phyloP scores from a whole-genome alignment of 1,140 invertebrate species.

The Zaprionus capensis region DNA sequence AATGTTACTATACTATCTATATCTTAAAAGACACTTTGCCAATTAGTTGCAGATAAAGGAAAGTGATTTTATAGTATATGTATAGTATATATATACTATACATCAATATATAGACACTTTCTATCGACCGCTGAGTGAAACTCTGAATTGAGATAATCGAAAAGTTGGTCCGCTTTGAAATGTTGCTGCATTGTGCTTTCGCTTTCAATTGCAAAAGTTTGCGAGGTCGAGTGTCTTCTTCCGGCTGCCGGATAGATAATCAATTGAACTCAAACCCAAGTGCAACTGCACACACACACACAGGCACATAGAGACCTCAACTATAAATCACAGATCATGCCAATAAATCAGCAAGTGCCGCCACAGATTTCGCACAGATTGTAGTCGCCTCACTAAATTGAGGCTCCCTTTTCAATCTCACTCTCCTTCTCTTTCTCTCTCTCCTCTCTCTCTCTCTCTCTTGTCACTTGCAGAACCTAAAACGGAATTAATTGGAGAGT shows the following conservation, averaged over 20 bases:
- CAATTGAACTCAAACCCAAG: slow-evolving; percentile 26
- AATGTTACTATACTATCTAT: too few relatives aligned
- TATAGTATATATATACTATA: not conserved
- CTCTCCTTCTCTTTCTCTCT: slow-evolving; percentile 20
- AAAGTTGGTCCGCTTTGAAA: slow-evolving; percentile 1
- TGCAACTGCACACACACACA: slow-evolving; percentile 13
- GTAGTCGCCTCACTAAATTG: slow-evolving; percentile 30
- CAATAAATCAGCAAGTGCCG: slow-evolving; percentile 72
- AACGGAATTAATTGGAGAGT: slow-evolving; percentile 86
- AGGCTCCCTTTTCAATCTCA: slow-evolving; percentile 3
- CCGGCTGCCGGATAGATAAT: slow-evolving; percentile 2
- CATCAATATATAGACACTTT: too few relatives aligned
- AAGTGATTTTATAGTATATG: not conserved
- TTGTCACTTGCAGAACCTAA: slow-evolving; percentile 85
- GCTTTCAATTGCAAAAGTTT: slow-evolving; percentile 1
- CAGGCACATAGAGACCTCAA: not conserved
- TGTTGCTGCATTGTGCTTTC: slow-evolving; percentile 1
- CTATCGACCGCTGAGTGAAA: not conserved
- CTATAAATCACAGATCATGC: slow-evolving; percentile 63
- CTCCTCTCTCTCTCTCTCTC: slow-evolving; percentile 9
- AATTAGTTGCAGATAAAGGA: not conserved
- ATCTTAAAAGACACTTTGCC: too few relatives aligned
- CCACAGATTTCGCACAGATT: slow-evolving; percentile 44
- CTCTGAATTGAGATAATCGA: not conserved
- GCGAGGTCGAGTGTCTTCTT: not conserved